phyloP scores from a whole-genome alignment of 2,797 vertebrate genomes.

The Meda fulgida region DNA sequence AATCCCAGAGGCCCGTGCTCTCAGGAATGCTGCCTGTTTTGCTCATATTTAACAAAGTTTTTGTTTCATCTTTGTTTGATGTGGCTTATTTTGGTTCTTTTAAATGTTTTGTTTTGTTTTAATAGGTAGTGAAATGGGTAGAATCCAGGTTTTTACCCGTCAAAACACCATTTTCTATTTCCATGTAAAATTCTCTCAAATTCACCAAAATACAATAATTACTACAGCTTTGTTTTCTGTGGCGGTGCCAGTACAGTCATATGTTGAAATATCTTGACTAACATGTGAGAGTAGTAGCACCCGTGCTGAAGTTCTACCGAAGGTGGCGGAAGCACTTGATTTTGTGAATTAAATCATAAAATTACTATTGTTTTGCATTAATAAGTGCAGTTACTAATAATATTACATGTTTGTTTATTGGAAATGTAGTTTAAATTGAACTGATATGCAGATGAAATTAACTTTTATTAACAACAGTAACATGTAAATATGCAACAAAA shows the following conservation, averaged over 20 bases:
- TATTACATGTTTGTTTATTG: too few relatives aligned
- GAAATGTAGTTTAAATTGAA: too few relatives aligned
- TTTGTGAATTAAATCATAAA: too few relatives aligned
- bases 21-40: constrained; percentile 11
- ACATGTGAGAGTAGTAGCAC: too few relatives aligned
- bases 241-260: not conserved
- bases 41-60: not conserved
- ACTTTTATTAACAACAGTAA: too few relatives aligned
- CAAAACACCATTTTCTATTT: not conserved
- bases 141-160: not conserved
- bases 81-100: not conserved
- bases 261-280: too few relatives aligned
- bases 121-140: not conserved
- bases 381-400: too few relatives aligned
- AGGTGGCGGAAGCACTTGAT: too few relatives aligned
- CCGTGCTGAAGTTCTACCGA: too few relatives aligned
- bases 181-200: not conserved
- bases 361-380: too few relatives aligned
- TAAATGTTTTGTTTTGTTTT: not conserved
- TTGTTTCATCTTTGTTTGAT: not conserved
- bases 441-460: too few relatives aligned
- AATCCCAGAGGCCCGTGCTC: not conserved
- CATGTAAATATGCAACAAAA: too few relatives aligned
- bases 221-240: not conserved
- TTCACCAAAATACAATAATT: not conserved